Percentiles rank a stretch among this genome's conserved stretches.
Evolutionary conservation across 2,113 vertebrate species (phyloP).

Genomic region (Macrotus californicus): DNA sequence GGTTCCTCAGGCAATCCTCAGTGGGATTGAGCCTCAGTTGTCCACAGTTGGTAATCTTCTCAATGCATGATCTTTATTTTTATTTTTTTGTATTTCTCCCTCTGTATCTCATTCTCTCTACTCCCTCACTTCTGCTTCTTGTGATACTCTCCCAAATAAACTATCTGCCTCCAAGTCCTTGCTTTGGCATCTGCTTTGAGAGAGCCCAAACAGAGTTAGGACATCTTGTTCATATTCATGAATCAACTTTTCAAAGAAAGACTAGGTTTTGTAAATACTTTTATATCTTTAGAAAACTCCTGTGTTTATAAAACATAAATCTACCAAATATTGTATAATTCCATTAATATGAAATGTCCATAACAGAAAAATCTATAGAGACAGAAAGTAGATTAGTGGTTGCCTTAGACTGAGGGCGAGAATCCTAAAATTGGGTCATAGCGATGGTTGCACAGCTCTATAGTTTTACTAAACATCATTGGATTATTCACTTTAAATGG

Average conservation of each 20-base stretch:
- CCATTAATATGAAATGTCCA: neutral
- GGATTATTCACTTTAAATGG: neutral
- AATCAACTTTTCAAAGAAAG: slow-evolving; percentile 59
- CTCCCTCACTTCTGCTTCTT: neutral
- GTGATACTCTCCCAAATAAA: neutral
- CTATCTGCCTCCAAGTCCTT: neutral
- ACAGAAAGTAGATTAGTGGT: neutral
- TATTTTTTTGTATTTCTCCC: neutral
- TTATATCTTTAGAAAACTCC: neutral
- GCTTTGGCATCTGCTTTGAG: neutral
- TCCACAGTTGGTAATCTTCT: neutral
- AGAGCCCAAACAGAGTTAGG: neutral
- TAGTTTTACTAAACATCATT: neutral
- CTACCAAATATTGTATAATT: neutral
- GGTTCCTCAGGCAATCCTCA: neutral
- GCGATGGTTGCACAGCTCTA: neutral
- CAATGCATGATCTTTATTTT: neutral
- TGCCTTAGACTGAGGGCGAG: neutral
- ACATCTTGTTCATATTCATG: slow-evolving; percentile 26
- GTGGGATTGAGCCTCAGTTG: neutral
- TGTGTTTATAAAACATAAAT: neutral
- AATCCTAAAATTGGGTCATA: neutral
- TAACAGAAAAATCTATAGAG: neutral
- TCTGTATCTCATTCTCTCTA: neutral
- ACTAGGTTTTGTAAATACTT: neutral